Evolutionary conservation across 2,888 invertebrate species (phyloP).

Genomic region (Netelia virgata): DNA sequence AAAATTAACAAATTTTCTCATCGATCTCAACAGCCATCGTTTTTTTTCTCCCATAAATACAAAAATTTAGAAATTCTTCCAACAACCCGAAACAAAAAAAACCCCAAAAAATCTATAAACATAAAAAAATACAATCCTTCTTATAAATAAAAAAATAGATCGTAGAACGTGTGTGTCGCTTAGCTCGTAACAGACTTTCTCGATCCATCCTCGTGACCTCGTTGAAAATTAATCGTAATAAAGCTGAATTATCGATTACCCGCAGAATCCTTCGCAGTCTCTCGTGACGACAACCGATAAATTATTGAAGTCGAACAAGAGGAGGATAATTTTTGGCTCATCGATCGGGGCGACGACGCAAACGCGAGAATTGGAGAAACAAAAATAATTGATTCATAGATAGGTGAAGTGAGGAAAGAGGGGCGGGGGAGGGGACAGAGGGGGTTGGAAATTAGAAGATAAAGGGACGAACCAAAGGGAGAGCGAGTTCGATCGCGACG

Average conservation of each 20-base stretch:
- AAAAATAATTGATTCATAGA: neutral
- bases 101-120: too few relatives aligned
- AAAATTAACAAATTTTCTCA: too few relatives aligned
- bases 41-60: too few relatives aligned
- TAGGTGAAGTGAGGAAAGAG: neutral
- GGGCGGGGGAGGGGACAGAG: conserved; percentile 1
- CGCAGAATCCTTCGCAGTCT: conserved; percentile 44
- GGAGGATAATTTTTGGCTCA: conserved; percentile 44
- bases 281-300: conserved; percentile 25
- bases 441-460: conserved; percentile 43
- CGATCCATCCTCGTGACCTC: neutral
- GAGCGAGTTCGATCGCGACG: conserved; percentile 19
- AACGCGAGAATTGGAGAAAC: conserved; percentile 3
- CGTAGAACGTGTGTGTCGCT: too few relatives aligned
- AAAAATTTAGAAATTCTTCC: too few relatives aligned
- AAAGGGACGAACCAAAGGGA: conserved; percentile 71
- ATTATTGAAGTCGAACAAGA: neutral
- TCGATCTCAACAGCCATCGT: too few relatives aligned
- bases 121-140: too few relatives aligned
- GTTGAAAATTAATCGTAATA: conserved; percentile 59
- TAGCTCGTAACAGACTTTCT: neutral
- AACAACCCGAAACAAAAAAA: too few relatives aligned
- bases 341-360: conserved; percentile 34
- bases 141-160: too few relatives aligned
- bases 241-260: conserved; percentile 62